A percentile compares a stretch with the other conserved stretches of the same genome.
These are phyloP conservation scores for Athalia circularis DNA, from an alignment of 2,888 invertebrate genomes.

Conservation along the genomic window DNA sequence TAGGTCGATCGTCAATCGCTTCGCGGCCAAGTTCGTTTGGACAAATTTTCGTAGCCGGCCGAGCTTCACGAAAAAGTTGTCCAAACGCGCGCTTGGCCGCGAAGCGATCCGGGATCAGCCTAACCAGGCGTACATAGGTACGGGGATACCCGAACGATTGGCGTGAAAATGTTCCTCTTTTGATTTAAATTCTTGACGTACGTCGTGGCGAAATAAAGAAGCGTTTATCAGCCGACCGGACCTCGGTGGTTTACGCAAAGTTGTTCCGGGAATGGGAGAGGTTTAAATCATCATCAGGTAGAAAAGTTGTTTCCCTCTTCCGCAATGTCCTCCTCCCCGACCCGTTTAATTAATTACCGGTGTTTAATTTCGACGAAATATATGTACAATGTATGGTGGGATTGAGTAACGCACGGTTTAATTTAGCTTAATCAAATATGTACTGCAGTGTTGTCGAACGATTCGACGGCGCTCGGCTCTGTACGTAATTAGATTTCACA, in stretches of 20 bases:
- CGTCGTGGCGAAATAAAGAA: no score
- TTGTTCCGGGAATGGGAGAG: background rate
- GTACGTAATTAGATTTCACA: slow-evolving; percentile 33
- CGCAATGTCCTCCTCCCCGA: background rate
- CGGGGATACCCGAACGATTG: no score
- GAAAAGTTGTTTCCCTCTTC: slow-evolving; percentile 31
- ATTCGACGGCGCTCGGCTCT: slow-evolving; percentile 21
- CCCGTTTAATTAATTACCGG: slow-evolving; percentile 39
- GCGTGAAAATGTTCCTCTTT: no score
- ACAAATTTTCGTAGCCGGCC: no score
- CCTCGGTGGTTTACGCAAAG: background rate
- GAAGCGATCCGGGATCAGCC: no score
- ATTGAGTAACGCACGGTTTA: slow-evolving; percentile 20
- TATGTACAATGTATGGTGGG: slow-evolving; percentile 6
- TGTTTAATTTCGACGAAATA: slow-evolving; percentile 38
- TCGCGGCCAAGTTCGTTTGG: no score
- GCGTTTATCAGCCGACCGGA: no score
- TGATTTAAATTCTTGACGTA: no score
- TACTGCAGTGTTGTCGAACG: slow-evolving; percentile 23
- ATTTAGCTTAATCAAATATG: slow-evolving; percentile 36
- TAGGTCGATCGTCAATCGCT: no score
- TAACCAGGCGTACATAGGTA: no score
- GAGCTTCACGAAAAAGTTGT: no score
- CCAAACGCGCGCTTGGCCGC: no score
- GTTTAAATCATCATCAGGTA: background rate